Percentiles rank a stretch among this genome's conserved stretches.
Evolutionary conservation across 2,113 vertebrate species (phyloP).

Genomic region (Chaetops frenatus): DNA sequence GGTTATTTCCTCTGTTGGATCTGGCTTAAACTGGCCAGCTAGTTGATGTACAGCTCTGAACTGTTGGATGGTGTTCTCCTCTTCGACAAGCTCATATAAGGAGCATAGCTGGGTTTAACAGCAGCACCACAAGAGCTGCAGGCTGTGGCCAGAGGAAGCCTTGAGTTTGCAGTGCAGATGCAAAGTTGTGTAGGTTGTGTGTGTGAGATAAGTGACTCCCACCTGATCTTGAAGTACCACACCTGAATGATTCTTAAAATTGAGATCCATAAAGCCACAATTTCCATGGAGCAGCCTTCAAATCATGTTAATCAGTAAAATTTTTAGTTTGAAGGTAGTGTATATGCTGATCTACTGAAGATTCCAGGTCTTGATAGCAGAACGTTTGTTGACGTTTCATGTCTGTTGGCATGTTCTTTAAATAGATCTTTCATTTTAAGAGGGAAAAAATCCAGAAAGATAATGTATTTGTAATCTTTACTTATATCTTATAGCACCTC

Average conservation of each 20-base stretch:
- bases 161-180: not conserved
- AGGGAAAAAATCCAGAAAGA: not conserved
- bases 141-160: not conserved
- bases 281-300: not conserved
- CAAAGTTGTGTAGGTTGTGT: not conserved
- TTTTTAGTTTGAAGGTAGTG: not conserved
- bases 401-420: not conserved
- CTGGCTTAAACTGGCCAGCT: not conserved
- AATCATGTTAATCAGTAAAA: not conserved
- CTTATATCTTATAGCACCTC: not conserved
- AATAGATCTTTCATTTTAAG: not conserved
- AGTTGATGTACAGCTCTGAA: not conserved
- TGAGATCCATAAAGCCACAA: not conserved
- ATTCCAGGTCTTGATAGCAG: not conserved
- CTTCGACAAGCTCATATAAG: not conserved
- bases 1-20: not conserved
- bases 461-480: not conserved
- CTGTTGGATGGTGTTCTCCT: accelerated
- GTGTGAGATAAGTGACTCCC: not conserved
- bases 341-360: not conserved
- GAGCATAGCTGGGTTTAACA: not conserved
- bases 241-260: not conserved
- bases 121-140: accelerated
- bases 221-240: not conserved
- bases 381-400: not conserved